Conservation (phyloP, 2,797 vertebrate species). For the Melopsittacus undulatus region DNA sequence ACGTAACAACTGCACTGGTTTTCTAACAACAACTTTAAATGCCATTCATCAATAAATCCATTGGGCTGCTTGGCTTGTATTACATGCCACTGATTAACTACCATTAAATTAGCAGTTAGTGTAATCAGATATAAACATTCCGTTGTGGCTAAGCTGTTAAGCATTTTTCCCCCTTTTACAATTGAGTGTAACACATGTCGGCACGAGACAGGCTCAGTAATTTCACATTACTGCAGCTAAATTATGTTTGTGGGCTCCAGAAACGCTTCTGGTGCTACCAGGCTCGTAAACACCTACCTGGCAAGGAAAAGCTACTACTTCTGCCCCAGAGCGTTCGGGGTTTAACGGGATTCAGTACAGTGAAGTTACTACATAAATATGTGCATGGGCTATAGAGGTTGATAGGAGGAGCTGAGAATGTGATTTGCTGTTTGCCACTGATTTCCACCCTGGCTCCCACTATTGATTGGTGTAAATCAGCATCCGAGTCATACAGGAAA, state of each 20-base stretch:
- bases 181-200: slow-evolving; percentile 63
- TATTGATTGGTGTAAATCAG: not conserved
- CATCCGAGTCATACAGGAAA: not conserved
- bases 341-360: slow-evolving; percentile 36
- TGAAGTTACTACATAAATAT: slow-evolving; percentile 33
- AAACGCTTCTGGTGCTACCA: slow-evolving; percentile 72
- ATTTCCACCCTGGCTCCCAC: not conserved
- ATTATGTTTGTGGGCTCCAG: slow-evolving; percentile 75
- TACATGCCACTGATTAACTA: slow-evolving; percentile 71
- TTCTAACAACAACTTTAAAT: slow-evolving; percentile 51
- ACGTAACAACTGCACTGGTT: not conserved
- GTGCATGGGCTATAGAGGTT: not conserved
- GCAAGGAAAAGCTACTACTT: slow-evolving; percentile 54
- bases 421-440: not conserved
- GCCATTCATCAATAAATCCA: slow-evolving; percentile 63
- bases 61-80: slow-evolving; percentile 55
- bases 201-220: slow-evolving; percentile 62
- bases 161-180: slow-evolving; percentile 60
- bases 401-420: not conserved
- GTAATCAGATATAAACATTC: slow-evolving; percentile 76
- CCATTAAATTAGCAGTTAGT: slow-evolving; percentile 74
- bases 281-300: slow-evolving; percentile 73
- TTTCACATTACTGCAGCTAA: slow-evolving; percentile 69
- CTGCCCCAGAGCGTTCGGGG: not conserved
- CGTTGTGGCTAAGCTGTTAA: slow-evolving; percentile 74